These are phyloP conservation scores for Drymodes brunneopygia DNA, from an alignment of 2,113 vertebrate genomes.

Conservation along the genomic window DNA sequence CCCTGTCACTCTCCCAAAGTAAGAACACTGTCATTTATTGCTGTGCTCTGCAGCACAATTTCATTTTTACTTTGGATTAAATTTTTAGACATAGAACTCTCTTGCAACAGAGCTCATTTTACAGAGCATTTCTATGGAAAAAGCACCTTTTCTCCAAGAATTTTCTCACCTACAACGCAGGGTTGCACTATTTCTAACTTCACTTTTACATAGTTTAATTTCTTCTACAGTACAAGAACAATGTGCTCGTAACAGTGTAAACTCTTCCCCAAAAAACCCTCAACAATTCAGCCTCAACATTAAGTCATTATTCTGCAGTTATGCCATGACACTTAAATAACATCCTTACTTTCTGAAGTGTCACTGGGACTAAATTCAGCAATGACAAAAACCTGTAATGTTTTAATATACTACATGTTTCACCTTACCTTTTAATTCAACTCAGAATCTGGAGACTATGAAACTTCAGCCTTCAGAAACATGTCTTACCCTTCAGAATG, in stretches of 20 bases:
- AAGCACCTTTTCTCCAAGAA: not conserved
- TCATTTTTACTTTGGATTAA: not conserved
- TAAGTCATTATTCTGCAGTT: not conserved
- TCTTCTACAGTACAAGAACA: not conserved
- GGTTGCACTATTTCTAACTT: not conserved
- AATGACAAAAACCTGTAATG: not conserved
- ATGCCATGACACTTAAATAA: not conserved
- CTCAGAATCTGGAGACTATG: not conserved
- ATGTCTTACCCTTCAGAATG: not conserved
- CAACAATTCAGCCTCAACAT: not conserved
- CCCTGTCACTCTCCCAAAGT: not conserved
- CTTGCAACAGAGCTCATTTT: not conserved
- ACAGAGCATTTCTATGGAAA: not conserved
- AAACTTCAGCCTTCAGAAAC: not conserved
- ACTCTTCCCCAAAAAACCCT: accelerated
- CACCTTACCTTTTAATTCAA: not conserved
- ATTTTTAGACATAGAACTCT: not conserved
- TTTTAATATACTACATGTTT: not conserved
- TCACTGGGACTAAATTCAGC: not conserved
- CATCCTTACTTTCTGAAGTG: not conserved
- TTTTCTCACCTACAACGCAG: not conserved
- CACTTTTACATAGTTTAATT: not conserved
- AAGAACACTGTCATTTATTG: not conserved
- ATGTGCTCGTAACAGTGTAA: not conserved
- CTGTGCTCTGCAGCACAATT: not conserved